Base-by-base conservation (phyloP, 1,140 invertebrate genomes). In the Wiebesia pumilae region DNA sequence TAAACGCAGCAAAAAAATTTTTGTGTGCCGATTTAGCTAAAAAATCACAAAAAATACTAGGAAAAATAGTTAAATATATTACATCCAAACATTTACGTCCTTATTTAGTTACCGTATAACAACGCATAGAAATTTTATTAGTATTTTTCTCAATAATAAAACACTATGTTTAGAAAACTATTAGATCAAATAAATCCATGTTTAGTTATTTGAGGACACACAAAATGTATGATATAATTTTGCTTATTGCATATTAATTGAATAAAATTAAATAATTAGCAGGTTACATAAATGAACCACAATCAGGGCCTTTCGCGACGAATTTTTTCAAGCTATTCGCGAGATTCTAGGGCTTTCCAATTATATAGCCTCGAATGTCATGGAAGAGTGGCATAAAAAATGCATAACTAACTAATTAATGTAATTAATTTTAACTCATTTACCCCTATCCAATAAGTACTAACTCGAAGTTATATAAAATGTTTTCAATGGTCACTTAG, bases 21-120 rank as follows among this genome's bases (percentile, higher is more conserved):
- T 82, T 69, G 14, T 77, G 43, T 40, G 40, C 43, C 38, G 73
- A 84, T 88, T 82, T 79, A 67, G 35, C 86, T 87, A 85, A 84
- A 82, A 85, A 88, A 89, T 88, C 77, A 87, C 89, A 88, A 75
- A 77, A 82, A 85, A 83, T 80, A 83, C 84, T 88, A 75, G 85
- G 62, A 88, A 85, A 90, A 90, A 77, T 62, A 69, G 35, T 43
- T 65, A 86, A 83, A 75, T 71, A 83, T 87, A 87, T 80, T 65
- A 80, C 73, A 83, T 79, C 24, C 16, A 78, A 79, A 83, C 73
- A 43, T 62, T 81, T 75, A 65, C 43, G 77, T n/a, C 21, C 78
- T 69, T n/a, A n/a, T 51, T 38, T 24, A 73, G 30, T 82, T 65
- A 62, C 16, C 69, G 77, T 10, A 38, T 35, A 78, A 87, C 38